Conservation (phyloP, 2,113 vertebrate genomes). For the Orientallactaga bullata region DNA sequence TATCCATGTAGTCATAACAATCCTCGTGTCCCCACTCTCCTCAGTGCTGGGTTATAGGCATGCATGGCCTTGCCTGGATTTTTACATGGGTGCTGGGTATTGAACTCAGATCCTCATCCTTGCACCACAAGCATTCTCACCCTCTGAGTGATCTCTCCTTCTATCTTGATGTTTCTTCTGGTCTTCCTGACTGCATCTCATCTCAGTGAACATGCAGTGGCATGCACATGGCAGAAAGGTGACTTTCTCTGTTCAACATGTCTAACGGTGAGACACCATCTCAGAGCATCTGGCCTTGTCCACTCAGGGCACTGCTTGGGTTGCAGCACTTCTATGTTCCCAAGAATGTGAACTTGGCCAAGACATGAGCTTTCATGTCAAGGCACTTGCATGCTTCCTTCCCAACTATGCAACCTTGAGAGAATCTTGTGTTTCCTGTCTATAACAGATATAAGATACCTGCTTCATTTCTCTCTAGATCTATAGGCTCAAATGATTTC, state of each 20-base stretch:
- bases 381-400: background rate
- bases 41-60: too few relatives aligned
- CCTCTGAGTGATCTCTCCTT: too few relatives aligned
- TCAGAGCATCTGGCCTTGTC: background rate
- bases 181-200: background rate
- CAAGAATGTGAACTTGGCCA: background rate
- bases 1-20: too few relatives aligned
- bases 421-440: background rate
- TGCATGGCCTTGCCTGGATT: too few relatives aligned
- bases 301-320: too few relatives aligned
- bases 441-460: background rate
- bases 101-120: too few relatives aligned
- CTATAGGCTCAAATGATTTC: rapidly evolving
- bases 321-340: background rate
- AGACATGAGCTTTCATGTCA: too few relatives aligned
- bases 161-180: background rate
- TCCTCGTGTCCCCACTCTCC: too few relatives aligned
- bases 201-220: background rate
- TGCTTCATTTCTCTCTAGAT: background rate
- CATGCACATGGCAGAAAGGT: too few relatives aligned
- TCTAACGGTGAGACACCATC: background rate
- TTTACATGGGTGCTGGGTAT: too few relatives aligned
- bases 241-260: background rate
- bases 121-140: too few relatives aligned
- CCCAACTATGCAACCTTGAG: background rate